These are phyloP conservation scores for Ruditapes philippinarum DNA, from an alignment of 1,140 invertebrate species.

Conservation along the genomic window DNA sequence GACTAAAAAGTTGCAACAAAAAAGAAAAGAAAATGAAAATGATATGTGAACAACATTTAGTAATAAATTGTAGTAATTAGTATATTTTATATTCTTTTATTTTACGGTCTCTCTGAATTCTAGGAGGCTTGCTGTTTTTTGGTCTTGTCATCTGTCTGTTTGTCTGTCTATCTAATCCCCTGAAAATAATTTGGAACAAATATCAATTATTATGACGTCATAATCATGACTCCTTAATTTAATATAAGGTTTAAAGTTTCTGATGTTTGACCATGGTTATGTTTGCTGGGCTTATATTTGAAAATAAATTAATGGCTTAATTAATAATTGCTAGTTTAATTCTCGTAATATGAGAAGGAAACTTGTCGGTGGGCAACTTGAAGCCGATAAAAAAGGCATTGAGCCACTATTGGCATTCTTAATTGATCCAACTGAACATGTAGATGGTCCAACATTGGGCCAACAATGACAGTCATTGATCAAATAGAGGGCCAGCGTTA, in stretches of 20 bases:
- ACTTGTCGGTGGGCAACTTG: constrained; percentile 8
- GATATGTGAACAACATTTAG: too few species aligned
- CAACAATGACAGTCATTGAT: constrained; percentile 9
- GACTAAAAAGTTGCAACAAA: too few species aligned
- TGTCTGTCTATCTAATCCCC: constrained; percentile 18
- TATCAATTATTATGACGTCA: constrained; percentile 24
- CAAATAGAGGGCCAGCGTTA: too few species aligned
- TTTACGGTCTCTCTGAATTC: too few species aligned
- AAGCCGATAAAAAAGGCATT: not conserved
- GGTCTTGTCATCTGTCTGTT: too few species aligned
- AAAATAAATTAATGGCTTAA: constrained; percentile 29
- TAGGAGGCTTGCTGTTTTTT: too few species aligned
- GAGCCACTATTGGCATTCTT: constrained; percentile 6
- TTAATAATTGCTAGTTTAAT: constrained; percentile 18
- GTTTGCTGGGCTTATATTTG: constrained; percentile 4
- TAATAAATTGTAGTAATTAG: too few species aligned
- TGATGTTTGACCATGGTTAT: not conserved
- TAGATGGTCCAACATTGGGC: constrained; percentile 17
- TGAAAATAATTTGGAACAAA: constrained; percentile 20
- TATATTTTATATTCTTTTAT: too few species aligned
- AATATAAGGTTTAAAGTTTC: not conserved
- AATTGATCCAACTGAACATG: constrained; percentile 24
- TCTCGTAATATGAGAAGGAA: constrained; percentile 20
- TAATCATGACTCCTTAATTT: constrained; percentile 20
- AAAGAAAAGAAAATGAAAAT: too few species aligned